phyloP scores from a whole-genome alignment of 2,113 vertebrate species.

The Datnioides undecimradiatus region DNA sequence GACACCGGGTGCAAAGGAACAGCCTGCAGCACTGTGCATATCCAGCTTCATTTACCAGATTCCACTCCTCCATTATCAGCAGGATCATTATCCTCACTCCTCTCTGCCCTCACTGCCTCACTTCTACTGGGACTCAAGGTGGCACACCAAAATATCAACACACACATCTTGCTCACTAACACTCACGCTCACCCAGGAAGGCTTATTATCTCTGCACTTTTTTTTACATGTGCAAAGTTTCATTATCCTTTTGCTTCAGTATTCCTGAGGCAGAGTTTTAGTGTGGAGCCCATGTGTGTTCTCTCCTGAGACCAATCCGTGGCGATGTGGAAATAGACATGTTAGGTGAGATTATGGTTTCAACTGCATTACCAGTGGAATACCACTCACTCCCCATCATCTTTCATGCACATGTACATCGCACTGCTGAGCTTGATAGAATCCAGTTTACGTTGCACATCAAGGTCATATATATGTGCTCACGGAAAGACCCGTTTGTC shows the following conservation, averaged over 20 bases:
- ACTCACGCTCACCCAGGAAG: conserved; percentile 11
- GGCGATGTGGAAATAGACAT: conserved; percentile 11
- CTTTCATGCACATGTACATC: background rate
- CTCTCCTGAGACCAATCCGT: background rate
- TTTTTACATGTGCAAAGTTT: conserved; percentile 7
- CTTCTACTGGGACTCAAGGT: conserved; percentile 53
- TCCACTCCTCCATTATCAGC: conserved; percentile 74
- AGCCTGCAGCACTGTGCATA: conserved; percentile 72
- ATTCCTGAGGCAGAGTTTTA: conserved; percentile 16
- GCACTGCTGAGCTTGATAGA: conserved; percentile 16
- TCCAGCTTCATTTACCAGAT: conserved; percentile 72
- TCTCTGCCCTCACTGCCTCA: conserved; percentile 44
- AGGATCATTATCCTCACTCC: conserved; percentile 71
- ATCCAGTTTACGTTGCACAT: conserved; percentile 10
- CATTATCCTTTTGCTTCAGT: background rate
- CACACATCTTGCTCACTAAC: background rate
- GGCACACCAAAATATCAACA: conserved; percentile 52
- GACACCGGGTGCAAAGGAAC: conserved; percentile 61
- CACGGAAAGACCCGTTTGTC: conserved; percentile 21
- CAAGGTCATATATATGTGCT: conserved; percentile 35
- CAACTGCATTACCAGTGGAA: background rate
- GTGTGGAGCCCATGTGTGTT: background rate
- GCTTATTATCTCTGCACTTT: conserved; percentile 19
- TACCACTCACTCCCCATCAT: conserved; percentile 15
- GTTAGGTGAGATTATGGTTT: conserved; percentile 23